Percentiles rank a stretch among this genome's conserved stretches.
Conservation (phyloP, 1,140 invertebrate genomes). For the Colletes gigas region DNA sequence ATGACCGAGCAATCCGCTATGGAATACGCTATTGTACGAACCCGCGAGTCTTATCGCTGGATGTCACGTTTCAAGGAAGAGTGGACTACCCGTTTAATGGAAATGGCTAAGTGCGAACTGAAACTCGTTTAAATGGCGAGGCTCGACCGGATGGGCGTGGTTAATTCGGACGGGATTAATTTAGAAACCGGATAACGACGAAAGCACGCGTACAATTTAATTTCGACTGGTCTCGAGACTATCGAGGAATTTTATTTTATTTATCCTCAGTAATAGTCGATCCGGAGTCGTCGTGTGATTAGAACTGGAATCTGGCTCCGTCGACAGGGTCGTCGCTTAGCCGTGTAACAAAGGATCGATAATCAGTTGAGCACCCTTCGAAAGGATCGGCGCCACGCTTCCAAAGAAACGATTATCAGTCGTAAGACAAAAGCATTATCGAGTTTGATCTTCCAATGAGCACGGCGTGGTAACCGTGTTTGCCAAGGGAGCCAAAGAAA, state of each 20-base stretch:
- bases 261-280: no score
- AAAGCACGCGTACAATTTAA: no score
- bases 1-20: conserved; percentile 36
- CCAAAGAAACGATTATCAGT: conserved; percentile 22
- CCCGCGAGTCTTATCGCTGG: not conserved
- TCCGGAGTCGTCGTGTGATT: no score
- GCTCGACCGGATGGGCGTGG: no score
- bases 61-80: not conserved
- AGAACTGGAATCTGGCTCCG: no score
- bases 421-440: conserved; percentile 45
- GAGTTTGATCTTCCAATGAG: conserved; percentile 46
- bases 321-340: no score
- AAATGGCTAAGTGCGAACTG: not conserved
- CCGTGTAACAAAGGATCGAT: not conserved
- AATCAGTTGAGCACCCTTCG: not conserved
- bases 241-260: no score
- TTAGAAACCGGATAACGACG: no score
- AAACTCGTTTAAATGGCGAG: no score
- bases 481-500: conserved; percentile 20
- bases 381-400: not conserved
- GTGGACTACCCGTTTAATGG: conserved; percentile 20
- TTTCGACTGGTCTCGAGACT: no score
- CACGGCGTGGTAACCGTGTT: conserved; percentile 26
- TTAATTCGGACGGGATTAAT: no score
- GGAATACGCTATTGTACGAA: conserved; percentile 2